phyloP scores from a whole-genome alignment of 2,113 vertebrate species.

The Nerophis ophidion region DNA sequence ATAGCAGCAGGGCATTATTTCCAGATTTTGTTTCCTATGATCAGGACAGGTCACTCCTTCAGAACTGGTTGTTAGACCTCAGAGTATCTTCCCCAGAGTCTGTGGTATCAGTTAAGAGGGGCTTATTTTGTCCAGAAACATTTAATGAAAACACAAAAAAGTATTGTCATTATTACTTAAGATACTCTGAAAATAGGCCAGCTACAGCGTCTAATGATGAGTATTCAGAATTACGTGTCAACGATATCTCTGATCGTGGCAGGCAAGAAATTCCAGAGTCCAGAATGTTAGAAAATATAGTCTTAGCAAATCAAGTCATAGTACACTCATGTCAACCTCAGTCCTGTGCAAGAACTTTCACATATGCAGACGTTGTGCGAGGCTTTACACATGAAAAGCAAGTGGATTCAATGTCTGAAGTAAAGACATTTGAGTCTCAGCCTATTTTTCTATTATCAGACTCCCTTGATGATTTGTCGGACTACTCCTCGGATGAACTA shows the following conservation, averaged over 20 bases:
- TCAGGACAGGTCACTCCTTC: not conserved
- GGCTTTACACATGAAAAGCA: no score
- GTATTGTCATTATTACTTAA: conserved; percentile 19
- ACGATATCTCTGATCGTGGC: not conserved
- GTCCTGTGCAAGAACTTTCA: not conserved
- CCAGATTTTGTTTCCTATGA: conserved; percentile 24
- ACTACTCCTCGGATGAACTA: not conserved
- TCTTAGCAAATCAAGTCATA: rapidly evolving
- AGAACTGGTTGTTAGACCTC: not conserved
- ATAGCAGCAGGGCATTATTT: not conserved
- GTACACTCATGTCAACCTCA: not conserved
- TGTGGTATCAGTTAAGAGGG: not conserved
- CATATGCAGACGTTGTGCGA: conserved; percentile 18
- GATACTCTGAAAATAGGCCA: no score
- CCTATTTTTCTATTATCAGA: not conserved
- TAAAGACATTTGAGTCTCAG: not conserved
- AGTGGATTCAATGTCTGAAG: not conserved
- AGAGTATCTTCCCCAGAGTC: not conserved
- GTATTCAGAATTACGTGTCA: conserved; percentile 3
- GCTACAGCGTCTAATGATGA: not conserved
- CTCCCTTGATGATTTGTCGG: not conserved
- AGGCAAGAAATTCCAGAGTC: conserved; percentile 24
- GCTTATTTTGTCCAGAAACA: conserved; percentile 8
- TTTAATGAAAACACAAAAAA: not conserved
- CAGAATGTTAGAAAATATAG: not conserved